Percentiles rank a stretch among this genome's conserved stretches.
Conservation (phyloP, 2,797 vertebrate species). For the Trachops cirrhosus region DNA sequence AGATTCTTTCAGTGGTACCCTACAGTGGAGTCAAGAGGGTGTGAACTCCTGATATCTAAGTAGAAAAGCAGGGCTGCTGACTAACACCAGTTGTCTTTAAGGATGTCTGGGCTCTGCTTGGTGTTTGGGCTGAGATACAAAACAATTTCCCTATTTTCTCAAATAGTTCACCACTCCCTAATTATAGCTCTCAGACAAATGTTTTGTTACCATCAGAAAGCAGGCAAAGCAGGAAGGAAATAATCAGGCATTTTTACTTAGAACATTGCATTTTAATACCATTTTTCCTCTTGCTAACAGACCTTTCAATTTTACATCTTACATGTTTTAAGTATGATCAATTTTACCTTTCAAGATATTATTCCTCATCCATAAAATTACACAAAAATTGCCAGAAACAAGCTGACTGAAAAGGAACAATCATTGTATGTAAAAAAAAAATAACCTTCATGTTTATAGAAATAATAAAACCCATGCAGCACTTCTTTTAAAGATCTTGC, state of each 20-base stretch:
- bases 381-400: slow-evolving; percentile 80
- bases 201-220: slow-evolving; percentile 82
- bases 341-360: slow-evolving; percentile 82
- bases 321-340: slow-evolving; percentile 81
- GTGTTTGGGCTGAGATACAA: slow-evolving; percentile 81
- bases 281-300: slow-evolving; percentile 79
- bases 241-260: slow-evolving; percentile 82
- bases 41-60: neutral
- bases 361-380: slow-evolving; percentile 81
- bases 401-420: slow-evolving; percentile 80
- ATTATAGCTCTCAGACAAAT: slow-evolving; percentile 83
- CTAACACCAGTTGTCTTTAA: slow-evolving; percentile 72
- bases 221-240: slow-evolving; percentile 84
- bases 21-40: neutral
- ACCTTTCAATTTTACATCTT: slow-evolving; percentile 81
- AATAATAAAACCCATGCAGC: slow-evolving; percentile 81
- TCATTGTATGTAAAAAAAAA: slow-evolving; percentile 74
- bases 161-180: slow-evolving; percentile 81
- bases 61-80: neutral
- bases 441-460: slow-evolving; percentile 82
- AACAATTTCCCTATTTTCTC: slow-evolving; percentile 82
- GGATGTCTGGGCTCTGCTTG: slow-evolving; percentile 74
- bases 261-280: slow-evolving; percentile 77
- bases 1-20: neutral
- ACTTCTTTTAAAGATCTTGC: slow-evolving; percentile 88